Evolutionary conservation across 2,888 invertebrate species (phyloP), one percentile per base, ranked within the genome.

Genomic region (Bellardia pandia): DNA sequence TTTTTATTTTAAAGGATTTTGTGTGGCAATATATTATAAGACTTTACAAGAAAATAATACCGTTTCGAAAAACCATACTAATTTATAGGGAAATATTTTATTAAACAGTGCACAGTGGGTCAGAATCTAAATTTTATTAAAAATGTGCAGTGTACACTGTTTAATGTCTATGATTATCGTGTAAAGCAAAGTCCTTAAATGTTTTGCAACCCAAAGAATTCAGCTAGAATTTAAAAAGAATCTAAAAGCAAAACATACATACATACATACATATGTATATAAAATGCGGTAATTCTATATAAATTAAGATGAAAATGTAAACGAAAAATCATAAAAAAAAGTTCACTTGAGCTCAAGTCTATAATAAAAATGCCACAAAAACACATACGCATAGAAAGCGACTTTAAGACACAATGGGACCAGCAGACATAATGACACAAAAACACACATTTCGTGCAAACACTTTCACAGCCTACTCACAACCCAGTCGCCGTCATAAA

Each of bases 391-490:
- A 51, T 23, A 30, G 13, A n/a, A 6, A 6, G 6, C 7, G 14
- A 16, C 5, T 60, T 33, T 37, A 64, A 37, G 58, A 58, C 7
- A 37, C 48, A 79, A 53, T 68, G 56, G 42, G 53, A 76, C 16
- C 53, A 66, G 51, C 56, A 77, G 77, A 68, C 56, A 45, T 30
- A 56, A 45, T 56, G 45, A 30, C 69, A 79, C 13, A 60, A 37
- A 79, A 56, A 69, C 78, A 77, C 13, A 68, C n/a, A 56, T 53
- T 45, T 5, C 2, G 5, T 8, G 14, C 14, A 42, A 53, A 3
- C 40, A n/a, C 5, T 40, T 9, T 1, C 53, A 66, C 8, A 45
- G 64, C 66, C 51, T 37, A 16, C 8, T n/a, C 23, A 11, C 53
- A 66, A 53, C 14, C 9, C 45, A 60, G n/a, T 30, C 60, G 13